A percentile compares a stretch with the other conserved stretches of the same genome.
Conservation (phyloP, 2,888 invertebrate species). For the Fragum fragum region DNA sequence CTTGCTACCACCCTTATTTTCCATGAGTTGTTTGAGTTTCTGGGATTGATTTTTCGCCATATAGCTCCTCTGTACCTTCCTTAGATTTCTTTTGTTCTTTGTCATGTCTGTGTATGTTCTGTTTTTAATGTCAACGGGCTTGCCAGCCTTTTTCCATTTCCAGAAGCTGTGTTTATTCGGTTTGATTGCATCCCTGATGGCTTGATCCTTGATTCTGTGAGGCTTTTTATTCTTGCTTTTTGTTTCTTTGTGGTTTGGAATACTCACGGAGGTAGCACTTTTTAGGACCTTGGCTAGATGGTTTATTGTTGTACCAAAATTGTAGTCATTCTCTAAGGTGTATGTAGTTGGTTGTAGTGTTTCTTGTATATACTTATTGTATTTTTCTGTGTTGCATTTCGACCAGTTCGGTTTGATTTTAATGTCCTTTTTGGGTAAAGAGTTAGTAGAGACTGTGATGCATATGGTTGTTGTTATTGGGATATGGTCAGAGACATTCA, state of each 20-base stretch:
- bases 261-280: not conserved
- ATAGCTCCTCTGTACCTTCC: not conserved
- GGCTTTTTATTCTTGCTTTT: not conserved
- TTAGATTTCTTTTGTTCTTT: not conserved
- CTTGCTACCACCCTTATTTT: too few species aligned
- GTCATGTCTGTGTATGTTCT: not conserved
- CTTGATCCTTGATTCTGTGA: not conserved
- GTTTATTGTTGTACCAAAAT: not conserved
- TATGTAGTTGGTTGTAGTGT: not conserved
- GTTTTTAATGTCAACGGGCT: too few species aligned
- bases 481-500: conserved; percentile 3
- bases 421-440: too few species aligned
- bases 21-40: too few species aligned
- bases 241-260: not conserved
- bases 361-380: not conserved
- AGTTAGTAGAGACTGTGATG: too few species aligned
- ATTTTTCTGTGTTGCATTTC: not conserved
- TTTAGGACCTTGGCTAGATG: not conserved
- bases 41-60: not conserved
- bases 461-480: conserved; percentile 2
- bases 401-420: not conserved
- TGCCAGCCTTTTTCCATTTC: conserved; percentile 7
- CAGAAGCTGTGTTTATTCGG: not conserved
- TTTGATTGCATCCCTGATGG: not conserved
- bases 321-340: not conserved